Evolutionary conservation across 2,113 vertebrate genomes (phyloP).

Genomic region (Azemiops feae): DNA sequence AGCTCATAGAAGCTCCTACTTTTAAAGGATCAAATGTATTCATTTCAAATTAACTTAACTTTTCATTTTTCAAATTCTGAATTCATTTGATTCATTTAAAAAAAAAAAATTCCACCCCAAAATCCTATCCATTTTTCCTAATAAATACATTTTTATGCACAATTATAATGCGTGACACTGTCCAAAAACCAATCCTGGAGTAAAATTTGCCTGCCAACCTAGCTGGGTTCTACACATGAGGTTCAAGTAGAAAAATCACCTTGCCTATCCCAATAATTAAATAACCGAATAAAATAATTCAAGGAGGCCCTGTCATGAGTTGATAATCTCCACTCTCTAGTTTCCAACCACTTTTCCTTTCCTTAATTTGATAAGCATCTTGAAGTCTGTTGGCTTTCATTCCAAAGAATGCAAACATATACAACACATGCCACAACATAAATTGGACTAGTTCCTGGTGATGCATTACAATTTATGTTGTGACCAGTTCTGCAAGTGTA

Average conservation of each 20-base stretch:
- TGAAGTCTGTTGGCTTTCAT: not conserved
- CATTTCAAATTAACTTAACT: not conserved
- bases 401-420: not conserved
- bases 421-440: not conserved
- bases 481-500: not conserved
- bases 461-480: conserved; percentile 1
- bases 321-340: not conserved
- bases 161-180: not conserved
- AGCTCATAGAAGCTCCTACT: no score
- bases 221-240: not conserved
- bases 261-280: not conserved
- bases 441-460: not conserved
- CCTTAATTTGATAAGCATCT: not conserved
- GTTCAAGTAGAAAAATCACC: no score
- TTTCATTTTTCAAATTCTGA: not conserved
- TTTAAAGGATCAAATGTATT: not conserved
- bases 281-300: not conserved
- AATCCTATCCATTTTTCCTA: not conserved
- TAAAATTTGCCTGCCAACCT: not conserved
- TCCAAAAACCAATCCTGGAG: not conserved
- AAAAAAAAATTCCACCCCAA: not conserved
- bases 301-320: not conserved
- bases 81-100: not conserved
- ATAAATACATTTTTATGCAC: not conserved
- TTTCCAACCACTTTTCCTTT: not conserved